Conservation (phyloP, 2,113 vertebrate genomes). For the Rhadina sibilatrix region DNA sequence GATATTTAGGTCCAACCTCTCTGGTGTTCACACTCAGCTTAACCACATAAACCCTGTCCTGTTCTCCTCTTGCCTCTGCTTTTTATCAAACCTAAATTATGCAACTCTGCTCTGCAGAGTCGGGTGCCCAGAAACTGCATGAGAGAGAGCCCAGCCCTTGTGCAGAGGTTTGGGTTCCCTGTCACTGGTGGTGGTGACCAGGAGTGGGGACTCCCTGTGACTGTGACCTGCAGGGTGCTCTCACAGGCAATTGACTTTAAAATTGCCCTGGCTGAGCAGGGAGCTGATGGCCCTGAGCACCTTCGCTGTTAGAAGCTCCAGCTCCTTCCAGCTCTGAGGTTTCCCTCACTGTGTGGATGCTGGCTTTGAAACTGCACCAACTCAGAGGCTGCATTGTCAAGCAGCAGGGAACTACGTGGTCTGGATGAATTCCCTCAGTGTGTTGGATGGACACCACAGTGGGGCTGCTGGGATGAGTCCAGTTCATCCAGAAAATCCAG, state of each 20-base stretch:
- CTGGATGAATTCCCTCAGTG: not conserved
- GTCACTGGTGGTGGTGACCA: not conserved
- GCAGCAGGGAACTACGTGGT: not conserved
- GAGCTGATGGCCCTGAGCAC: not conserved
- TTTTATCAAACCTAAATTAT: not conserved
- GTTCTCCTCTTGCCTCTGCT: not conserved
- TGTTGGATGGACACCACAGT: not conserved
- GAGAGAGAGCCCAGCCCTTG: not conserved
- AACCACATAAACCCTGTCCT: not conserved
- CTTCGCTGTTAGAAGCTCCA: fast-evolving
- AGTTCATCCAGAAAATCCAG: not conserved
- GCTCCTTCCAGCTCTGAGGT: not conserved
- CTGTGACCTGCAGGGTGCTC: not conserved
- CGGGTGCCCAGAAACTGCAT: fast-evolving
- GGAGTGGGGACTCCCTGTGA: not conserved
- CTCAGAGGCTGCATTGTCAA: fast-evolving
- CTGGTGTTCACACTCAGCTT: not conserved
- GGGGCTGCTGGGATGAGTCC: not conserved
- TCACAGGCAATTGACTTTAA: not conserved
- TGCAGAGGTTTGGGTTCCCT: not conserved
- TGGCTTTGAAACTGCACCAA: not conserved
- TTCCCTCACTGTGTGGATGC: not conserved
- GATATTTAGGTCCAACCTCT: not conserved
- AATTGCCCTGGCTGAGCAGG: not conserved
- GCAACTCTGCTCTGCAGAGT: not conserved